Evolutionary conservation across 2,888 invertebrate species (phyloP), one percentile per base, ranked within the genome.

Genomic region (Exocentrus adspersus): DNA sequence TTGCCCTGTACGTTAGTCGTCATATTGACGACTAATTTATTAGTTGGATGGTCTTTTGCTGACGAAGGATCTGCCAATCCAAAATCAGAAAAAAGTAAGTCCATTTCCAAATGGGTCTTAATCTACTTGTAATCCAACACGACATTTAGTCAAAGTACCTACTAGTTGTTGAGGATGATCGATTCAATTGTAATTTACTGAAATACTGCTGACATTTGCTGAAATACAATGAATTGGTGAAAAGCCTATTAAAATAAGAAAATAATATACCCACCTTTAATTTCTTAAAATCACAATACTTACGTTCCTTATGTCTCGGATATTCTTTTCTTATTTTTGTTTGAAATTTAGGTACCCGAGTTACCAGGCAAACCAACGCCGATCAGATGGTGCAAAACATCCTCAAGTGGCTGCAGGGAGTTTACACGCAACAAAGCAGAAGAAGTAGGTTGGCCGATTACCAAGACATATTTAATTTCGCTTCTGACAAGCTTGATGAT

Each of bases 321-420:
- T n/a, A n/a, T n/a, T n/a, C n/a, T n/a, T n/a, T n/a, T n/a, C n/a
- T n/a, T n/a, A n/a, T n/a, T n/a, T n/a, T n/a, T n/a, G n/a, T n/a
- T n/a, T n/a, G n/a, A n/a, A n/a, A 24, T 59, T 58, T 52, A 74
- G 77, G 72, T 52, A 77, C n/a, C 21, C 54, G 62, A 14, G 20
- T 51, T 3, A 9, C 30, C 9, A 53, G 62, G 14, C 86, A 85
- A 73, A 84, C 84, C 20, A 87, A 86, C 69, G 87, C 89, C 54
- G 91, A 91, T 77, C 88, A 89, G 78, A 90, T 91, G 88, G 90
- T 91, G 60, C 87, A 88, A 80, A 89, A 91, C 78, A 88, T 92
- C 71, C 86, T 92, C 62, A 88, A 89, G 71, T 92, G 91, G 91
- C 87, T 92, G 68, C 91, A 91, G 80, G 89, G 88, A 70, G 86